Evolutionary conservation across 2,113 vertebrate species (phyloP).

Genomic region (Corythoichthys intestinalis): DNA sequence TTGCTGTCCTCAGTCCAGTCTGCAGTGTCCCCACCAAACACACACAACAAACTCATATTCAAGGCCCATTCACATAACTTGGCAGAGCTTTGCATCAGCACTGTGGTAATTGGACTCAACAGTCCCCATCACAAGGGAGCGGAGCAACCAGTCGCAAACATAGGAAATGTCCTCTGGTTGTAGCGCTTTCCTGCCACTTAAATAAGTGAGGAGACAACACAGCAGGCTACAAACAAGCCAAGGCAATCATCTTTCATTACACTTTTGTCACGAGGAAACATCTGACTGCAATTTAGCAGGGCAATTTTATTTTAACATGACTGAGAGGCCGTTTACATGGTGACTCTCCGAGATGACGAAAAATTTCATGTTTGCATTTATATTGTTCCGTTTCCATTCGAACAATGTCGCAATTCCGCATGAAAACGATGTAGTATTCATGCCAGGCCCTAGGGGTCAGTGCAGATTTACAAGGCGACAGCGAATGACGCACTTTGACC

Average conservation of each 20-base stretch:
- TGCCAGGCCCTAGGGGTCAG: no score
- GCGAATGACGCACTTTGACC: no score
- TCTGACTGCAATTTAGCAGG: conserved; percentile 13
- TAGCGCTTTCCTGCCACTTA: not conserved
- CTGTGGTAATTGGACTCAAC: conserved; percentile 60
- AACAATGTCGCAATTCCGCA: no score
- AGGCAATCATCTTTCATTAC: conserved; percentile 14
- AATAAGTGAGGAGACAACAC: conserved; percentile 12
- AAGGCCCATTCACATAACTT: conserved; percentile 64
- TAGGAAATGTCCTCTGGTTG: conserved; percentile 3
- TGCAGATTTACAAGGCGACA: no score
- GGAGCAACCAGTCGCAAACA: conserved; percentile 18
- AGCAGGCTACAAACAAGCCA: not conserved
- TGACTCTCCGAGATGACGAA: no score
- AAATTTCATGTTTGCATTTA: no score
- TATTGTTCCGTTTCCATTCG: no score
- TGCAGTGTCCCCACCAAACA: conserved; percentile 47
- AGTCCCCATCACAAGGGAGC: conserved; percentile 39
- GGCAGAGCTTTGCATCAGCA: conserved; percentile 60
- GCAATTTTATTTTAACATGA: not conserved
- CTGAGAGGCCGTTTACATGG: no score
- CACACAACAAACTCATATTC: conserved; percentile 37
- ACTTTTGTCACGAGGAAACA: conserved; percentile 7
- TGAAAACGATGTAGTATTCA: no score
- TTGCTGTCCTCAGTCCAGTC: conserved; percentile 49